Conservation (phyloP, 1,140 invertebrate species). For the Lordiphosa clarofinis region DNA sequence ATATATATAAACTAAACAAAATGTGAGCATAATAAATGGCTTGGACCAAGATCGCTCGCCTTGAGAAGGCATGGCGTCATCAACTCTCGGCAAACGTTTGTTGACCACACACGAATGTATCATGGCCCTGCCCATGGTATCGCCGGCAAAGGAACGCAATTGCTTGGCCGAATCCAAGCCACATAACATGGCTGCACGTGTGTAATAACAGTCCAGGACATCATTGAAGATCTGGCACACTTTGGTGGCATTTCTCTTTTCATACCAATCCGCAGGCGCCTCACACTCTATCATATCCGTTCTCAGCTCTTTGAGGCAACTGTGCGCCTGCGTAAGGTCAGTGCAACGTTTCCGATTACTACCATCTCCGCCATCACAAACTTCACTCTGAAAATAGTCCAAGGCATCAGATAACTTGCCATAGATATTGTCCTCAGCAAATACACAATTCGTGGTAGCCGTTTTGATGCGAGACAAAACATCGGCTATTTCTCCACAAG, state of each 20-base stretch:
- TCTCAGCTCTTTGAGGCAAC: constrained; percentile 60
- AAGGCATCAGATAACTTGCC: constrained; percentile 46
- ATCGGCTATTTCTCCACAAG: constrained; percentile 45
- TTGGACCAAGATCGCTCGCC: too few species aligned
- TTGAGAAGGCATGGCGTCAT: constrained; percentile 45
- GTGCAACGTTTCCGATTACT: constrained; percentile 45
- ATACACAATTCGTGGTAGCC: constrained; percentile 32
- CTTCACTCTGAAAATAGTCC: constrained; percentile 41
- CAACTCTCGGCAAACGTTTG: constrained; percentile 37
- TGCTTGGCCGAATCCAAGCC: constrained; percentile 52
- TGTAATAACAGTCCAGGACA: constrained; percentile 68
- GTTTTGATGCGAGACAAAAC: constrained; percentile 43
- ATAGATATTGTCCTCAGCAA: constrained; percentile 60
- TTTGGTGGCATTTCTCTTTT: constrained; percentile 41
- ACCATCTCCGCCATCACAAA: constrained; percentile 41
- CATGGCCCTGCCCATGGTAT: constrained; percentile 54
- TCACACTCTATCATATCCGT: constrained; percentile 75
- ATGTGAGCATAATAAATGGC: too few species aligned
- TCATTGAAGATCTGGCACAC: constrained; percentile 58
- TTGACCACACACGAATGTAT: constrained; percentile 31
- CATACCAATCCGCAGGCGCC: constrained; percentile 72
- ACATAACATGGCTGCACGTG: constrained; percentile 61
- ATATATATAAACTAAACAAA: constrained; percentile 1
- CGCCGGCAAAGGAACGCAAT: constrained; percentile 58
- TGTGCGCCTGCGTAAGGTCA: constrained; percentile 40